Percentiles rank a stretch among this genome's conserved stretches.
Conservation (phyloP, 2,888 invertebrate species). For the Deroplatys truncata region DNA sequence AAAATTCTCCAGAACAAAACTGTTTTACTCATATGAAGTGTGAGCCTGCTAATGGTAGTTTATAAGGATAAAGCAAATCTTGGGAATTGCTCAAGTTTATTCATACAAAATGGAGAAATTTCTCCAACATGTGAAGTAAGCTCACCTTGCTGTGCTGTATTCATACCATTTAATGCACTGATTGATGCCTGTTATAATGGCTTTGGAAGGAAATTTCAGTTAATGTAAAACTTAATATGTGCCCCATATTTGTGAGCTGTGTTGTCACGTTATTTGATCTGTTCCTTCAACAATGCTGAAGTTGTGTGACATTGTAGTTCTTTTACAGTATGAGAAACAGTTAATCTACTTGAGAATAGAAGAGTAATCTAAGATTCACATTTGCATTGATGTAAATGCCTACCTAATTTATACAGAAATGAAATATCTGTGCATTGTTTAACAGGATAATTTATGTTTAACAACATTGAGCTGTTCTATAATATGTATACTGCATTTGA, state of each 20-base stretch:
- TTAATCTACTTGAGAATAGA: neutral
- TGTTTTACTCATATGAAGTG: neutral
- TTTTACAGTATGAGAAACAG: neutral
- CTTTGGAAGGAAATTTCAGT: neutral
- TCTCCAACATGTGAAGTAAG: too few species aligned
- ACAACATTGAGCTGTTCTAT: neutral
- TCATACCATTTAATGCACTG: too few species aligned
- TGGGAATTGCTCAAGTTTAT: neutral
- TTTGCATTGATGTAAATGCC: neutral
- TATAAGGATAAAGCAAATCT: neutral
- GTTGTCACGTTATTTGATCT: neutral
- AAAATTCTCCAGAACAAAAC: too few species aligned
- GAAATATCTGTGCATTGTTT: neutral
- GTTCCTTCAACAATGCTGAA: neutral
- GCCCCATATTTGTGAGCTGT: neutral
- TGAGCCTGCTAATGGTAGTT: neutral
- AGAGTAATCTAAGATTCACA: neutral
- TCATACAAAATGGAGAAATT: too few species aligned
- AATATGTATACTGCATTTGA: neutral
- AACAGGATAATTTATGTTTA: neutral
- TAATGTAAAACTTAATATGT: neutral
- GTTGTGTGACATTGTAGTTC: neutral
- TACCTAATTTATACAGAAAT: neutral
- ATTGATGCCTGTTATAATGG: neutral
- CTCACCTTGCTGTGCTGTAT: too few species aligned